These are phyloP conservation scores for Brevimyrus niger DNA, from an alignment of 2,113 vertebrate genomes.

Conservation along the genomic window DNA sequence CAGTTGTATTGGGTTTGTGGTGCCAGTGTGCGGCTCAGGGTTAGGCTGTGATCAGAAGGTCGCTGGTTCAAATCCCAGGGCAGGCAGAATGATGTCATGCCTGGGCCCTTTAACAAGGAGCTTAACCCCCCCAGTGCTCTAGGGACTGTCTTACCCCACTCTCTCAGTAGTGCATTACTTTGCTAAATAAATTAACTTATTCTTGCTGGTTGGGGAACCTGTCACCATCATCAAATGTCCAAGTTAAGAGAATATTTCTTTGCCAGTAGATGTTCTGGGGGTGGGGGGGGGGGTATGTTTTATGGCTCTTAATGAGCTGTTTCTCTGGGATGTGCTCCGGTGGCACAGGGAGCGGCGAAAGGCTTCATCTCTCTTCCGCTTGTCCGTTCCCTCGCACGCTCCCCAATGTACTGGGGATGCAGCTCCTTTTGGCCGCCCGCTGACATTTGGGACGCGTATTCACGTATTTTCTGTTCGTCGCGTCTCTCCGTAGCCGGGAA, in stretches of 20 bases:
- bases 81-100: neutral
- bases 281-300: neutral
- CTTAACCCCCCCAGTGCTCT: neutral
- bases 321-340: neutral
- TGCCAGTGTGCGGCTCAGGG: neutral
- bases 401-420: neutral
- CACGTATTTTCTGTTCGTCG: neutral
- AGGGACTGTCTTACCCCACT: neutral
- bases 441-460: neutral
- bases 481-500: neutral
- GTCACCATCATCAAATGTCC: neutral
- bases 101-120: neutral
- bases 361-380: neutral
- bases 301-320: neutral
- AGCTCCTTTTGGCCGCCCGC: neutral
- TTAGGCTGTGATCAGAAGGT: neutral
- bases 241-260: neutral
- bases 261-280: neutral
- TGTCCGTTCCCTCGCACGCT: neutral
- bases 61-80: neutral
- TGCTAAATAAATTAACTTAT: neutral
- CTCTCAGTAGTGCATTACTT: neutral
- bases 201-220: neutral
- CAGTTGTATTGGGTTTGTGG: neutral
- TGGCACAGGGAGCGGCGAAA: neutral